These are phyloP conservation scores for Silurus asotus DNA, from an alignment of 2,113 vertebrate species.

Conservation along the genomic window DNA sequence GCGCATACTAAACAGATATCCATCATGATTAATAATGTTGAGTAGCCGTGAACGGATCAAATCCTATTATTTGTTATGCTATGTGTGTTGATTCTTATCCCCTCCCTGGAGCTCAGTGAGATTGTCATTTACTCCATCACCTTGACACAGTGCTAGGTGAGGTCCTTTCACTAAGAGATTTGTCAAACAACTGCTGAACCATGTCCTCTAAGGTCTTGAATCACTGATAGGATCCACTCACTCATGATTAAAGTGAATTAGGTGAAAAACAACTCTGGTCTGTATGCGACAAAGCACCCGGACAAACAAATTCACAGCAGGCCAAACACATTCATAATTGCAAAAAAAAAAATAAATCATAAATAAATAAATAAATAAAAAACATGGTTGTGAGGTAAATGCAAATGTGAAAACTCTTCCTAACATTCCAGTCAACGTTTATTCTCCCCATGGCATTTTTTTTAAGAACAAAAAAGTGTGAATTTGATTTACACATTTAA, in stretches of 20 bases:
- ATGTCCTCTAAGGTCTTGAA: slow-evolving; percentile 42
- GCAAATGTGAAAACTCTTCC: neutral
- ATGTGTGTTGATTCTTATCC: slow-evolving; percentile 51
- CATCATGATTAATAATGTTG: slow-evolving; percentile 47
- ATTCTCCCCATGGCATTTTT: neutral
- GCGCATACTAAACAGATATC: slow-evolving; percentile 40
- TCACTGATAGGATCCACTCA: slow-evolving; percentile 53
- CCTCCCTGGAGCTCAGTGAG: slow-evolving; percentile 45
- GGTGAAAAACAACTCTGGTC: slow-evolving; percentile 38
- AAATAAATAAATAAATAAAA: too few relatives aligned
- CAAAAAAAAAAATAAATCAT: neutral
- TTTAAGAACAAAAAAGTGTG: too few relatives aligned
- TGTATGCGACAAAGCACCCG: neutral
- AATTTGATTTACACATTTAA: neutral
- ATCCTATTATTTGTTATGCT: slow-evolving; percentile 50
- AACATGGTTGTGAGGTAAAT: neutral
- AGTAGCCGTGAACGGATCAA: slow-evolving; percentile 49
- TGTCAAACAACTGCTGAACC: slow-evolving; percentile 56
- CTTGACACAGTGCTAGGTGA: slow-evolving; percentile 52
- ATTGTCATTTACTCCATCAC: slow-evolving; percentile 54
- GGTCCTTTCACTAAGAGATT: slow-evolving; percentile 55
- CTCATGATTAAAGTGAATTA: slow-evolving; percentile 55
- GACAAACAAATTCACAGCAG: neutral
- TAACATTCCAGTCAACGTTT: neutral
- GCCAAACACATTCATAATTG: neutral